Evolutionary conservation across 2,797 vertebrate species (phyloP).

Genomic region (Semotilus atromaculatus): DNA sequence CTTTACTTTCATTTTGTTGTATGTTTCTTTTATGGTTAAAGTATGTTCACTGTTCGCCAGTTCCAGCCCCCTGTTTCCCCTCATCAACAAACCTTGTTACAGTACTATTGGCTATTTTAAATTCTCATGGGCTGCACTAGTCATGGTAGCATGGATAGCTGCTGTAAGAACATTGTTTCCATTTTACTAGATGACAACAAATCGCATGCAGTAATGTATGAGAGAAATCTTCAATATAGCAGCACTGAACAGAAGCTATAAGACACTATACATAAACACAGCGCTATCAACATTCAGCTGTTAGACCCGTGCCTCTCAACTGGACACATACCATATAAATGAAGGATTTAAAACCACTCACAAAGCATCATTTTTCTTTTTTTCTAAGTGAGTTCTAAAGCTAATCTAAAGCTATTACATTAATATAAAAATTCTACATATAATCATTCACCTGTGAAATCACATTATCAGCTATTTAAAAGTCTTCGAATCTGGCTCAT

Average conservation of each 20-base stretch:
- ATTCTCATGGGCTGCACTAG: not conserved
- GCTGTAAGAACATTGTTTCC: conserved; percentile 18
- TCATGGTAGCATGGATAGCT: not conserved
- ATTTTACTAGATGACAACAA: conserved; percentile 28
- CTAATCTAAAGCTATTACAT: not conserved
- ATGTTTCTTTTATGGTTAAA: too few species aligned
- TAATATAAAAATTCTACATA: not conserved
- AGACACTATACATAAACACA: not conserved
- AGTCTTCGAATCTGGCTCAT: not conserved
- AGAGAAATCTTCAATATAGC: not conserved
- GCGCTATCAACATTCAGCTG: not conserved
- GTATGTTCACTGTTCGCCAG: too few species aligned
- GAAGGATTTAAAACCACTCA: not conserved
- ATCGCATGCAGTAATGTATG: not conserved
- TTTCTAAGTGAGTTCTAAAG: not conserved
- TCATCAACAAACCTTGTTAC: not conserved
- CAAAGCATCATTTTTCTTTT: not conserved
- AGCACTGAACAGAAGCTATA: not conserved
- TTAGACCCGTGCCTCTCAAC: not conserved
- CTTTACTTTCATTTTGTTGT: too few species aligned
- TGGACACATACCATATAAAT: not conserved
- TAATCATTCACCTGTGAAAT: not conserved
- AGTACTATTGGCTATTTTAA: not conserved
- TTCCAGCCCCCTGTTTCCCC: too few species aligned
- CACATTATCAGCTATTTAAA: not conserved